phyloP scores from a whole-genome alignment of 2,113 vertebrate species.

The Anas platyrhynchos region DNA sequence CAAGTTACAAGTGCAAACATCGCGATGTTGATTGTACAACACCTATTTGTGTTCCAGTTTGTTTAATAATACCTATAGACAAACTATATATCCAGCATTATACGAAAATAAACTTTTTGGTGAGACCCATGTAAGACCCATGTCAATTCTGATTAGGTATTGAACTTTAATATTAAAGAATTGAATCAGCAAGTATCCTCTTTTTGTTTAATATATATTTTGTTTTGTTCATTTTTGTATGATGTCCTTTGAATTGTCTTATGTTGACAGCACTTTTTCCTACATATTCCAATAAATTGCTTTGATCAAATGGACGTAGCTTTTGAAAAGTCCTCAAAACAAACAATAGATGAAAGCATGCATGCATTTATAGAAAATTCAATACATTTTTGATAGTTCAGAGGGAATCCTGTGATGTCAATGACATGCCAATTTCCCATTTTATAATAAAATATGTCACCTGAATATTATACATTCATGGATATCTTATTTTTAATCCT shows the following conservation, averaged over 20 bases:
- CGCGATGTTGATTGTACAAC: fast-evolving
- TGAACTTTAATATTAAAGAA: not conserved
- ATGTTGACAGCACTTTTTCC: not conserved
- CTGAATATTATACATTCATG: not conserved
- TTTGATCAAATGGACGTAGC: not conserved
- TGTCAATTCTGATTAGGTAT: not conserved
- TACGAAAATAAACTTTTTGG: not conserved
- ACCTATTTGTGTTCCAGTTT: not conserved
- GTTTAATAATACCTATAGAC: fast-evolving
- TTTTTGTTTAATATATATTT: not conserved
- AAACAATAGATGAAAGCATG: not conserved
- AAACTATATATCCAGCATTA: not conserved
- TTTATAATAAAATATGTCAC: not conserved
- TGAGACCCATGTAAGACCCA: not conserved
- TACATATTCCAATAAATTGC: not conserved
- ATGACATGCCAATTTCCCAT: not conserved
- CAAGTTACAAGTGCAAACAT: not conserved
- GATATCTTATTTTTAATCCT: not conserved
- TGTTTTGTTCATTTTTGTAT: not conserved
- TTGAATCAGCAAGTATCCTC: not conserved
- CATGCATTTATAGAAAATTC: not conserved
- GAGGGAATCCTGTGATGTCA: not conserved
- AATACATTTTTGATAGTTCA: not conserved
- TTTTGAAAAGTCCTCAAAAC: not conserved
- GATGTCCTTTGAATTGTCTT: not conserved